phyloP scores from a whole-genome alignment of 2,113 vertebrate species.

The Salvelinus alpinus region DNA sequence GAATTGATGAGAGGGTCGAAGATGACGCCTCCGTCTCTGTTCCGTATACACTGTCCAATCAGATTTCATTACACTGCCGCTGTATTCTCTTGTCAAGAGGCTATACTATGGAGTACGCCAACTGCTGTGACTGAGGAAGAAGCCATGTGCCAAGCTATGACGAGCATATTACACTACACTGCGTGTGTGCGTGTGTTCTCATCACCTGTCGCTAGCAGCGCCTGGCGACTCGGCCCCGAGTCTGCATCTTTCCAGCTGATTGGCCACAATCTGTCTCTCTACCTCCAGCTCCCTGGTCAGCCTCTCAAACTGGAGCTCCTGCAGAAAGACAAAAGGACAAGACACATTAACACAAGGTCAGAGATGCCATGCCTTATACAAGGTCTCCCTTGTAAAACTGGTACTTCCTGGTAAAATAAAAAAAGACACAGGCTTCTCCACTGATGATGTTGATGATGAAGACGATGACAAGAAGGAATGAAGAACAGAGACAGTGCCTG shows the following conservation, averaged over 20 bases:
- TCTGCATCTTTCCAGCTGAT: constrained; percentile 99
- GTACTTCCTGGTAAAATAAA: no score
- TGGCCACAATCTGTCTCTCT: constrained; percentile 99
- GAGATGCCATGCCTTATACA: constrained; percentile 1
- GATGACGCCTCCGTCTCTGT: not conserved
- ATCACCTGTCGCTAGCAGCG: constrained; percentile 96
- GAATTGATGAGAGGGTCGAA: not conserved
- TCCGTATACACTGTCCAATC: constrained; percentile 20
- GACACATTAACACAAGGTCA: constrained; percentile 23
- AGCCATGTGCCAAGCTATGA: constrained; percentile 52
- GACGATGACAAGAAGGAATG: not conserved
- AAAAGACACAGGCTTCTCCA: no score
- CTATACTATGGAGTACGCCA: constrained; percentile 50
- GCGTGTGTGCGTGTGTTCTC: constrained; percentile 20
- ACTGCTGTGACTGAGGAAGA: constrained; percentile 58
- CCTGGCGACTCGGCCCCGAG: constrained; percentile 96
- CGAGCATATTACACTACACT: not conserved
- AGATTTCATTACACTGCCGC: constrained; percentile 18
- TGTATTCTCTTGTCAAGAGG: constrained; percentile 53
- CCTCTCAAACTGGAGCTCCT: constrained; percentile 99
- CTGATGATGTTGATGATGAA: not conserved
- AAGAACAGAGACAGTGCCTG: not conserved
- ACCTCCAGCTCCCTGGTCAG: constrained; percentile 99
- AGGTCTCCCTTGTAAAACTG: not conserved
- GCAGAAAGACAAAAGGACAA: constrained; percentile 28